Evolutionary conservation across 2,888 invertebrate species (phyloP).

Genomic region (Archips xylosteana): DNA sequence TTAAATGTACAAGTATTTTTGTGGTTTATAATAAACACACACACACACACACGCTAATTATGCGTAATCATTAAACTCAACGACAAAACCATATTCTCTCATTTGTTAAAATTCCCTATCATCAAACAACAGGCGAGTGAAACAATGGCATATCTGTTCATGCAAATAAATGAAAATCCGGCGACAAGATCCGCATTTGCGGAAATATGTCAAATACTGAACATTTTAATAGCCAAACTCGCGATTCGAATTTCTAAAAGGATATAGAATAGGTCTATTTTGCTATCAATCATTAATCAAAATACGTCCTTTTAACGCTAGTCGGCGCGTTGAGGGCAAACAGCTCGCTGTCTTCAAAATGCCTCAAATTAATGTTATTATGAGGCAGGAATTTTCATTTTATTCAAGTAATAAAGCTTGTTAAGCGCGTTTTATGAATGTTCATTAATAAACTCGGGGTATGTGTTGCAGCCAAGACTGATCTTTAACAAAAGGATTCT

Average conservation of each 20-base stretch:
- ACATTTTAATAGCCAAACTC: neutral
- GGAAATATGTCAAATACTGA: neutral
- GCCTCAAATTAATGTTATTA: conserved; percentile 27
- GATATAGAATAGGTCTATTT: neutral
- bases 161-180: conserved; percentile 34
- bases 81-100: conserved; percentile 11
- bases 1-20: no score
- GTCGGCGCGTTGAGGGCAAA: conserved; percentile 14
- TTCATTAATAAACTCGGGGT: conserved; percentile 20
- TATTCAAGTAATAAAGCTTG: conserved; percentile 22
- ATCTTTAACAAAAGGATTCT: conserved; percentile 12
- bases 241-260: conserved; percentile 1
- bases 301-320: conserved; percentile 8
- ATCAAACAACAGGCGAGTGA: conserved; percentile 24
- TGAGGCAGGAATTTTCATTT: conserved; percentile 30
- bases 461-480: neutral
- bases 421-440: conserved; percentile 13
- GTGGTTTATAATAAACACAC: neutral
- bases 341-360: conserved; percentile 7
- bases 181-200: conserved; percentile 11
- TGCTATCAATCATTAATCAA: neutral
- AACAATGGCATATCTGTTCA: conserved; percentile 28
- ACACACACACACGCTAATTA: neutral
- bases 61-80: conserved; percentile 1
- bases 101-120: conserved; percentile 22